phyloP scores from a whole-genome alignment of 2,797 vertebrate species.

The Clamator glandarius region DNA sequence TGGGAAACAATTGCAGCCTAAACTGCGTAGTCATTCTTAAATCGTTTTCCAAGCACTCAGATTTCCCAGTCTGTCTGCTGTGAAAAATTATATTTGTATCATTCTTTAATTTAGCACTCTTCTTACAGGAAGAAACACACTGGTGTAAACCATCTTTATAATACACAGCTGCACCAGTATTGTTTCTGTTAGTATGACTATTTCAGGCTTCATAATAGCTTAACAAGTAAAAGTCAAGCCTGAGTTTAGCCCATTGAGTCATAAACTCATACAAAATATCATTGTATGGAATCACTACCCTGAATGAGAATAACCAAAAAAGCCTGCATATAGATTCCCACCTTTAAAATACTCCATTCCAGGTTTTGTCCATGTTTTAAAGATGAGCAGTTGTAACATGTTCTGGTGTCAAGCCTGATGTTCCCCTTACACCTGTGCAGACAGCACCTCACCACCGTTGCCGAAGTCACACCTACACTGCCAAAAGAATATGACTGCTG shows the following conservation, averaged over 20 bases:
- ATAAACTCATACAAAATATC: neutral
- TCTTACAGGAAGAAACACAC: neutral
- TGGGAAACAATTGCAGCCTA: neutral
- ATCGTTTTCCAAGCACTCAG: neutral
- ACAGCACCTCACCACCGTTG: neutral
- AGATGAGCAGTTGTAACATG: neutral
- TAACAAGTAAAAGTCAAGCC: neutral
- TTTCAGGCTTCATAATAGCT: neutral
- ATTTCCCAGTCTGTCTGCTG: neutral
- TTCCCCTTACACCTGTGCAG: neutral
- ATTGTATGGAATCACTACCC: neutral
- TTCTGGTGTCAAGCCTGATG: neutral
- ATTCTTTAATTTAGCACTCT: neutral
- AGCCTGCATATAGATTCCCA: neutral
- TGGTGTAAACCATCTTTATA: neutral
- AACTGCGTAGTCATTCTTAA: neutral
- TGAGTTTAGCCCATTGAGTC: neutral
- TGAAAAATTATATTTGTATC: neutral
- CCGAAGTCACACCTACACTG: accelerated
- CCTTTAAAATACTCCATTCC: neutral
- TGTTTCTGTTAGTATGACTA: neutral
- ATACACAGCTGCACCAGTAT: neutral
- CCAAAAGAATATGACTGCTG: neutral
- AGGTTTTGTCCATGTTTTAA: neutral
- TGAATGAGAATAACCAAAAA: neutral